Base-by-base conservation (phyloP, 2,888 invertebrate species). In the Gibbula magus region DNA sequence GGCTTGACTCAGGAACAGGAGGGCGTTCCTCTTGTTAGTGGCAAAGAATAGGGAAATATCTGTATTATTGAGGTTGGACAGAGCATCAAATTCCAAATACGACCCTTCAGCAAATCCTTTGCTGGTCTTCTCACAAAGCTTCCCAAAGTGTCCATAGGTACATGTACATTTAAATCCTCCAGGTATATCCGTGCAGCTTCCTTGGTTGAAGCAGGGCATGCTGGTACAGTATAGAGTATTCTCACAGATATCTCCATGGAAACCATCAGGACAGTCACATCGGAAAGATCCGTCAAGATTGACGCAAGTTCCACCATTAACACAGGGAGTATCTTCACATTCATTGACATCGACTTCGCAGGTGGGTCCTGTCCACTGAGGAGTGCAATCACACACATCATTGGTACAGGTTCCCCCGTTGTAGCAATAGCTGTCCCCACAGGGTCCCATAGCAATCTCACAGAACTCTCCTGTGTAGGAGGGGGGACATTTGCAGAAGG, bases 401-500 rank as follows among this genome's bases (percentile, higher is more conserved):
- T 70, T 45, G 22, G 79, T 25, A 90, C 98, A 98, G 67, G 96
- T 94, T 45, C 98, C 98, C 35, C 97, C 97, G 91, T 97, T 94
- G 83, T 96, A 94, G 89, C 98, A 98, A n/a, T 98, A 98, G 92
- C 98, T 97, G 0, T 97, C 97, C 81, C 97, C 94, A 91, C 98
- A 99, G 0, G 97, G 96, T 91, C 98, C 97, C 0, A 97, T 96
- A 3, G 93, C 90, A 25, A 96, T 95, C 93, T 98, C 97, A 92
- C 98, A 99, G 86, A 96, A 96, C 92, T 96, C 96, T 2, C 99
- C 98, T 16, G 97, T 95, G 92, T 97, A 98, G 0, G 98, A 98
- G 1, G 97, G 96, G 1, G 97, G 95, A 91, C 98, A 99, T 0
- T 97, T 94, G 89, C 98, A 99, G 2, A 94, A 94, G 91, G 96